These are phyloP conservation scores for Tauraco erythrolophus DNA, from an alignment of 2,113 vertebrate species.

Conservation along the genomic window DNA sequence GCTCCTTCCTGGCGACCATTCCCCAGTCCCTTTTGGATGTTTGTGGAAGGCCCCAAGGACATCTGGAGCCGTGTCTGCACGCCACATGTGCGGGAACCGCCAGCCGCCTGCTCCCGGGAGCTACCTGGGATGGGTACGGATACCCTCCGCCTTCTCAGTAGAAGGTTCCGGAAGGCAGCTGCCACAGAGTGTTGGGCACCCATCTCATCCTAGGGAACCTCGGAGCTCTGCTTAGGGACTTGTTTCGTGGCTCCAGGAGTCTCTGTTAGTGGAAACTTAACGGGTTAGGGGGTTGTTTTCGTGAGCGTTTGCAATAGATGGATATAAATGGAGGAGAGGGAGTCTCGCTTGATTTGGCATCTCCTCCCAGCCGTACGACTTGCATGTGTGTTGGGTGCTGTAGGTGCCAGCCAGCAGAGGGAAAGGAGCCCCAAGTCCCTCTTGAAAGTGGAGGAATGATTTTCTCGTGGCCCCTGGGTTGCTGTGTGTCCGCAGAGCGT, in stretches of 20 bases:
- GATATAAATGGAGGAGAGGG: background rate
- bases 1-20: slow-evolving; percentile 37
- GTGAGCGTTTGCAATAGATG: background rate
- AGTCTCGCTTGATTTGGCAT: background rate
- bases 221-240: background rate
- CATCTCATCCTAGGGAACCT: background rate
- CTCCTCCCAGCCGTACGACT: background rate
- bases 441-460: background rate
- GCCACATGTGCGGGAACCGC: slow-evolving; percentile 1
- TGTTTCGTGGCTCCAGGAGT: background rate
- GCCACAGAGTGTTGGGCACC: accelerated
- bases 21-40: slow-evolving; percentile 31
- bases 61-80: slow-evolving; percentile 42
- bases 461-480: background rate
- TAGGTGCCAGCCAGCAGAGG: background rate
- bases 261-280: background rate
- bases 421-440: background rate
- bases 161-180: background rate
- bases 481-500: background rate
- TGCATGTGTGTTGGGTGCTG: accelerated
- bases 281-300: background rate
- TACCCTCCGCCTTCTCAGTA: background rate
- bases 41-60: slow-evolving; percentile 31
- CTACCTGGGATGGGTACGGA: background rate
- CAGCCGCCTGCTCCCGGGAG: background rate